Conservation (phyloP, 2,888 invertebrate genomes). For the Polyommatus icarus region DNA sequence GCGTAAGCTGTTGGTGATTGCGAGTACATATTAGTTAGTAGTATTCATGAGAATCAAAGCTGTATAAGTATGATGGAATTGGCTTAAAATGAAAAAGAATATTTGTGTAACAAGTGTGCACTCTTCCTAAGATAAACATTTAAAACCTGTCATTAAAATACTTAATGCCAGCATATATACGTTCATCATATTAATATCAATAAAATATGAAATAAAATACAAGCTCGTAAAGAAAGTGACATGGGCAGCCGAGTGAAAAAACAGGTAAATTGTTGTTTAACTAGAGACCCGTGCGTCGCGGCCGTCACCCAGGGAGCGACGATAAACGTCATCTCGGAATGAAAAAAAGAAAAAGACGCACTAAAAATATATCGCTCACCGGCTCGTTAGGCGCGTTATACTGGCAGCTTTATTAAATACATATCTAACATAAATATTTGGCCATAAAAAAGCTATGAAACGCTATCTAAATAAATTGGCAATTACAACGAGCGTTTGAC, state of each 20-base stretch:
- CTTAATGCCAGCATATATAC: constrained; percentile 63
- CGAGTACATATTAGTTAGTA: neutral
- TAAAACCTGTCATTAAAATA: constrained; percentile 33
- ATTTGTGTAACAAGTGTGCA: neutral
- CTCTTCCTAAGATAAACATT: constrained; percentile 23
- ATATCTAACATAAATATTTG: constrained; percentile 22
- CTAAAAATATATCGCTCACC: constrained; percentile 53
- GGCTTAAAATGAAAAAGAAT: neutral
- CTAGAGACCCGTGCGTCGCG: constrained; percentile 58
- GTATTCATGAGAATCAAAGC: neutral
- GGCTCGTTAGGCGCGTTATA: constrained; percentile 33
- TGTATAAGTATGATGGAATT: neutral
- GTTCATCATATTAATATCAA: constrained; percentile 68
- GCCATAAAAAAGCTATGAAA: constrained; percentile 18
- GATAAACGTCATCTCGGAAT: constrained; percentile 78
- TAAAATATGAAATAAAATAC: constrained; percentile 76
- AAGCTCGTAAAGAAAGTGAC: constrained; percentile 74
- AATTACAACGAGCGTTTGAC: constrained; percentile 3
- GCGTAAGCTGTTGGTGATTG: neutral
- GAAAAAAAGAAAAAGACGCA: constrained; percentile 64
- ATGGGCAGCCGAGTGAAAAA: constrained; percentile 68
- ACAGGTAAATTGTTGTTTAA: constrained; percentile 74
- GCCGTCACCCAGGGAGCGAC: constrained; percentile 70
- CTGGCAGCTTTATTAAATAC: constrained; percentile 11
- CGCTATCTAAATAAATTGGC: constrained; percentile 17